Base-by-base conservation (phyloP, 2,797 vertebrate genomes). In the Distichodus sexfasciatus region DNA sequence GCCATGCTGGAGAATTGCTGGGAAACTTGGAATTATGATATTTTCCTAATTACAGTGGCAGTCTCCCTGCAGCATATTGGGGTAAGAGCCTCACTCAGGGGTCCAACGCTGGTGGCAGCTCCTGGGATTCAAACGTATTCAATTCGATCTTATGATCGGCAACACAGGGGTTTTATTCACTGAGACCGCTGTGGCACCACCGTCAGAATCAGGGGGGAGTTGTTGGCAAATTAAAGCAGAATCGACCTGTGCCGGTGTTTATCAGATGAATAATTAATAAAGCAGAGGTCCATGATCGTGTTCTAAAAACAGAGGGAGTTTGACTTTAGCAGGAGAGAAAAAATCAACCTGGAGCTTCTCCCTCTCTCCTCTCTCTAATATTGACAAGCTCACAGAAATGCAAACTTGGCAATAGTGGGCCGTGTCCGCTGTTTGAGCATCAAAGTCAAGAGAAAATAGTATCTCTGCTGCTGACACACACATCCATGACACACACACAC, bases 361-460 rank as follows among this genome's bases (percentile, higher is more conserved):
- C 51, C 8, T 70, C 71, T 59, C 36, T n/a, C 11, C 7, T 70
- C 55, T 57, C 44, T 43, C 36, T 43, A 51, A 46, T 80, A 84
- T 82, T 83, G 83, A 81, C 76, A 77, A 36, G 23, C 66, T 58
- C 81, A 31, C 65, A 85, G 80, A 81, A 81, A 79, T 82, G 83
- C 79, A 78, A 84, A 58, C 77, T 77, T 79, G 78, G 84, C 85
- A 88, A 83, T 86, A 87, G 83, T 66, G 75, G 72, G 38, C 53
- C 29, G 60, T 75, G 61, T 75, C 79, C 80, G 72, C 19, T 53
- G 65, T 75, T 66, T 53, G 77, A 15, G 50, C 72, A 76, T 46
- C 51, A 79, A 70, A 76, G 57, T 50, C 47, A 41, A 21, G 23
- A 35, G 21, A 47, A 64, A 59, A 55, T 24, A 23, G 43, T 28